Percentiles rank a stretch among this genome's conserved stretches.
Evolutionary conservation across 1,140 invertebrate species (phyloP).

Genomic region (Drosophila tani): DNA sequence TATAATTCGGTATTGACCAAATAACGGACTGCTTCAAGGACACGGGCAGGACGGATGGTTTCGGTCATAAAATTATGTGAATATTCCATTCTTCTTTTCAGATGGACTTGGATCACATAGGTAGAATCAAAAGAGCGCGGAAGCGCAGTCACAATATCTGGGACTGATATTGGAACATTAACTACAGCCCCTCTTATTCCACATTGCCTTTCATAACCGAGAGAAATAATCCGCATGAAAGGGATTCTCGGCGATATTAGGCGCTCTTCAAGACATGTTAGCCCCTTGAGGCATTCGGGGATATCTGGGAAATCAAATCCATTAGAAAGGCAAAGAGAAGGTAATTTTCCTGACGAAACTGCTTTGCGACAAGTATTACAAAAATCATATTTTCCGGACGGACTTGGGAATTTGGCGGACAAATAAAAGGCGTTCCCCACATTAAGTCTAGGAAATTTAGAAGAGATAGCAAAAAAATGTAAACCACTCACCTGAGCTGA

Average conservation of each 20-base stretch:
- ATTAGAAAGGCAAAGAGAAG: neutral
- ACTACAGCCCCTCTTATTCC: constrained; percentile 1
- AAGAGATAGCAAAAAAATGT: neutral
- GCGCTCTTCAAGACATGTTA: too few species aligned
- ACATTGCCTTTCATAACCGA: neutral
- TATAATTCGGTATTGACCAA: neutral
- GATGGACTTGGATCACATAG: neutral
- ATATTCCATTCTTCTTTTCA: neutral
- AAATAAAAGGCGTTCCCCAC: neutral
- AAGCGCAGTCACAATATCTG: neutral
- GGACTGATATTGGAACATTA: neutral
- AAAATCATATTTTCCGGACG: neutral
- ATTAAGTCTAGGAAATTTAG: neutral
- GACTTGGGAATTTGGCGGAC: neutral
- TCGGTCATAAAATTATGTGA: neutral
- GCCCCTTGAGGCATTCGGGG: neutral
- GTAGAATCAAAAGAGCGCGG: constrained; percentile 2
- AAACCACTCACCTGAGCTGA: neutral
- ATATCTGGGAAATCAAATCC: neutral
- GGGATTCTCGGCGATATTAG: neutral
- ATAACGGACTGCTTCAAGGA: neutral
- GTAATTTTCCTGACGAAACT: neutral
- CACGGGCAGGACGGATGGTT: constrained; percentile 1
- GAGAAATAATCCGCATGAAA: neutral
- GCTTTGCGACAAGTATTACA: neutral